Conservation (phyloP, 1,140 invertebrate species). For the Drosophila carrolli region DNA sequence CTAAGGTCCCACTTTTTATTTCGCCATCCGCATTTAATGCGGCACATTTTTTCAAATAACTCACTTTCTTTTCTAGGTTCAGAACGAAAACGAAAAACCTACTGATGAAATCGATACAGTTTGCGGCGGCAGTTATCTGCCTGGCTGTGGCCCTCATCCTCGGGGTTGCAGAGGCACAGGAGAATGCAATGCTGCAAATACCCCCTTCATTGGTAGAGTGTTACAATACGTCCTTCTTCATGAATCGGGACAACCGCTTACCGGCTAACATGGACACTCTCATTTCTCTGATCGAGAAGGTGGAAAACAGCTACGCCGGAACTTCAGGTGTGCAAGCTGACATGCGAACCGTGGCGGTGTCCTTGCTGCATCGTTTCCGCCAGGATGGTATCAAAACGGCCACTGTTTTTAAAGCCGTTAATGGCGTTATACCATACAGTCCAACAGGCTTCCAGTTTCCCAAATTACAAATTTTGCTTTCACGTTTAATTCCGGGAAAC, state of each 20-base stretch:
- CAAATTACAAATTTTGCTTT: constrained; percentile 87
- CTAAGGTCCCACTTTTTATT: not conserved
- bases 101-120: constrained; percentile 35
- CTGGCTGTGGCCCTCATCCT: constrained; percentile 57
- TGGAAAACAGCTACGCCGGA: constrained; percentile 87
- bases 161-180: constrained; percentile 84
- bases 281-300: constrained; percentile 90
- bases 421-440: constrained; percentile 86
- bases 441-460: constrained; percentile 87
- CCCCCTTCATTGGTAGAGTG: constrained; percentile 88
- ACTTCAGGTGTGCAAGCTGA: constrained; percentile 85
- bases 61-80: constrained; percentile 31
- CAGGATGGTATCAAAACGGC: constrained; percentile 88
- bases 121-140: constrained; percentile 58
- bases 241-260: constrained; percentile 88
- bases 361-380: constrained; percentile 89
- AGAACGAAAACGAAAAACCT: constrained; percentile 19
- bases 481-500: constrained; percentile 87
- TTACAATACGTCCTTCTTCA: constrained; percentile 87
- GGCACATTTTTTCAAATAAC: not conserved
- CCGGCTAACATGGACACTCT: constrained; percentile 89
- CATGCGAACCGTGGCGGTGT: constrained; percentile 86
- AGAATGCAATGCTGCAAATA: constrained; percentile 87
- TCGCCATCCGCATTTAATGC: constrained; percentile 24
- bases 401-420: constrained; percentile 45